Evolutionary conservation across 2,797 vertebrate species (phyloP).

Genomic region (Anisognathus igniventris): DNA sequence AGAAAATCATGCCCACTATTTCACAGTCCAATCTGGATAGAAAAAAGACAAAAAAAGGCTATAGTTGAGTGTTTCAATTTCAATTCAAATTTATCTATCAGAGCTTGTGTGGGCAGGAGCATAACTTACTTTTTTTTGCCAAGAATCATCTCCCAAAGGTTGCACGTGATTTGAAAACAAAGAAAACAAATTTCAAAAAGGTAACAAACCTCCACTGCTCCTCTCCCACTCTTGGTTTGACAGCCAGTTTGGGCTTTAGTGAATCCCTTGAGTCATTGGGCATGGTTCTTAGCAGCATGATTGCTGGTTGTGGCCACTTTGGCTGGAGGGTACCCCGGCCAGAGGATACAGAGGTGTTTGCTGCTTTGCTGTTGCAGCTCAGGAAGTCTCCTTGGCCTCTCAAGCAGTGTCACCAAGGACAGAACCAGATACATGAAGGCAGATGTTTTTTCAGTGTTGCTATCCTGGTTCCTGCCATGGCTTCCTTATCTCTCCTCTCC

Average conservation of each 20-base stretch:
- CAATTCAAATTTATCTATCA: conserved; percentile 40
- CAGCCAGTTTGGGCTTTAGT: background rate
- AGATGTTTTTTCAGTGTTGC: background rate
- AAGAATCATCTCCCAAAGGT: conserved; percentile 33
- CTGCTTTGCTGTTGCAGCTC: background rate
- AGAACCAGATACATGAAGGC: background rate
- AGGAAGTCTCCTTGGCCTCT: background rate
- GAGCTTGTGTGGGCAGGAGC: conserved; percentile 4
- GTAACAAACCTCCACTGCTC: conserved; percentile 1
- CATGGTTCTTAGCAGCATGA: rapidly evolving
- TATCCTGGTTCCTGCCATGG: background rate
- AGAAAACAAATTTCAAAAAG: conserved; percentile 54
- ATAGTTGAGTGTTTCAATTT: conserved; percentile 17
- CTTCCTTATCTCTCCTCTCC: background rate
- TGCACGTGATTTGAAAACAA: conserved; percentile 35
- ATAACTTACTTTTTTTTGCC: conserved; percentile 43
- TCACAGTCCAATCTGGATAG: background rate
- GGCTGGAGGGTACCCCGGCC: background rate
- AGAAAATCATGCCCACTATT: conserved; percentile 18
- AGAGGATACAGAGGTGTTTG: background rate
- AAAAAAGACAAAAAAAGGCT: background rate
- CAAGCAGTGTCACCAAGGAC: background rate
- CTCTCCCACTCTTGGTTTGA: background rate
- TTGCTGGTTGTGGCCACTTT: background rate
- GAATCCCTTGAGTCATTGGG: background rate